Conservation (phyloP, 2,888 invertebrate genomes). For the Ectobius pallidus region DNA sequence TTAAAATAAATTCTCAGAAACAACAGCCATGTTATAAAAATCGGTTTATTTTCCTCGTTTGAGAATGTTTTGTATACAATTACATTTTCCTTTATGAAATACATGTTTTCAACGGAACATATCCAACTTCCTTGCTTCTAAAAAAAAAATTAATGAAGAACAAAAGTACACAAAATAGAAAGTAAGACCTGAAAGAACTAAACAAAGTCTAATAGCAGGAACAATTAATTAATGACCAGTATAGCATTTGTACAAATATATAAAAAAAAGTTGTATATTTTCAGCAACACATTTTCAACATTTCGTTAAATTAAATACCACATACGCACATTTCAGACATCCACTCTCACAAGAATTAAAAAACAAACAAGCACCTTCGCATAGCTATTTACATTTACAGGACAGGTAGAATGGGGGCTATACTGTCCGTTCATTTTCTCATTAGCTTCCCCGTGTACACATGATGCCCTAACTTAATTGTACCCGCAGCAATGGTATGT, state of each 20-base stretch:
- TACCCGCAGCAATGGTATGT: conserved; percentile 13
- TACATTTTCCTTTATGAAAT: conserved; percentile 1
- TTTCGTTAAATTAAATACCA: conserved; percentile 13
- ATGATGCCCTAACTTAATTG: conserved; percentile 11
- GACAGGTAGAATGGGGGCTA: background rate
- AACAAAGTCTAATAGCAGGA: background rate
- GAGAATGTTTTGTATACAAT: background rate
- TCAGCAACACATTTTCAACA: background rate
- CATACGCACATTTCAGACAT: background rate
- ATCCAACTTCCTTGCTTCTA: conserved; percentile 1
- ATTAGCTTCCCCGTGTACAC: conserved; percentile 8
- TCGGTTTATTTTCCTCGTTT: conserved; percentile 2
- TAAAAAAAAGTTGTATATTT: conserved; percentile 2
- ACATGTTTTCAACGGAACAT: background rate
- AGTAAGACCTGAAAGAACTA: background rate
- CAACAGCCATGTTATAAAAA: background rate
- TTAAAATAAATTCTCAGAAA: background rate
- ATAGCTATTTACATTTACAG: background rate
- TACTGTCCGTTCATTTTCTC: conserved; percentile 14
- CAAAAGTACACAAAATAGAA: background rate
- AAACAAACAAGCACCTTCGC: too few relatives aligned
- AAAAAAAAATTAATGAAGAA: background rate
- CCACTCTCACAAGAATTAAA: too few relatives aligned
- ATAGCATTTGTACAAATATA: conserved; percentile 6
- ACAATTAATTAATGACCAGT: conserved; percentile 21